Conservation (phyloP, 2,113 vertebrate species). For the Gobiocypris rarus region DNA sequence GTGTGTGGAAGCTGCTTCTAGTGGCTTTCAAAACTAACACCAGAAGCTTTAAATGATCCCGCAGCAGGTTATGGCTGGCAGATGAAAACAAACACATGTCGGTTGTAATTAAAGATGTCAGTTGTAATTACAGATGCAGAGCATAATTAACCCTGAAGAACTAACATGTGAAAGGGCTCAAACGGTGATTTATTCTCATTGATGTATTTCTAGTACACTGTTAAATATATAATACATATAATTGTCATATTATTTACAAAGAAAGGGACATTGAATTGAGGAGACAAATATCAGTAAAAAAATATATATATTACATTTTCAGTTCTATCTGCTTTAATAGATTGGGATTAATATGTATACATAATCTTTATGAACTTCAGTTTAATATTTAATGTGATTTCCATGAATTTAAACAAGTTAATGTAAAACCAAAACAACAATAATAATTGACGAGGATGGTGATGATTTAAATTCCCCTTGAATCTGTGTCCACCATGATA, state of each 20-base stretch:
- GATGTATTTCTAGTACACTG: background rate
- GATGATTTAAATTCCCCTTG: background rate
- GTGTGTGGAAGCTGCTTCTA: background rate
- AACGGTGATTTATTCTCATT: background rate
- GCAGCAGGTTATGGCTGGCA: constrained; percentile 15
- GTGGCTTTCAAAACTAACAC: background rate
- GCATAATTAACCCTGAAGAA: background rate
- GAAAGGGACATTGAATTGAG: background rate
- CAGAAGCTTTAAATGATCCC: constrained; percentile 12
- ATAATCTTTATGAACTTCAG: no score
- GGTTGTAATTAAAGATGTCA: constrained; percentile 15
- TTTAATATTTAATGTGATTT: no score
- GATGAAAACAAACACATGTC: constrained; percentile 19
- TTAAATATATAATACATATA: background rate
- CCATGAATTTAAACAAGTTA: background rate
- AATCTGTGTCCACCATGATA: background rate
- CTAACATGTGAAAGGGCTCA: background rate
- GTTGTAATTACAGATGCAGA: constrained; percentile 17
- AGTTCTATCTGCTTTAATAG: no score
- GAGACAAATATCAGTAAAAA: background rate
- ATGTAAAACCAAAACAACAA: background rate
- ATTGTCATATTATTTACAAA: background rate
- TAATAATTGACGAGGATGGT: background rate
- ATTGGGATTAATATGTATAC: no score
- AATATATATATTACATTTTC: background rate